Conservation (phyloP, 2,797 vertebrate genomes). For the Poeciliopsis gracilis region DNA sequence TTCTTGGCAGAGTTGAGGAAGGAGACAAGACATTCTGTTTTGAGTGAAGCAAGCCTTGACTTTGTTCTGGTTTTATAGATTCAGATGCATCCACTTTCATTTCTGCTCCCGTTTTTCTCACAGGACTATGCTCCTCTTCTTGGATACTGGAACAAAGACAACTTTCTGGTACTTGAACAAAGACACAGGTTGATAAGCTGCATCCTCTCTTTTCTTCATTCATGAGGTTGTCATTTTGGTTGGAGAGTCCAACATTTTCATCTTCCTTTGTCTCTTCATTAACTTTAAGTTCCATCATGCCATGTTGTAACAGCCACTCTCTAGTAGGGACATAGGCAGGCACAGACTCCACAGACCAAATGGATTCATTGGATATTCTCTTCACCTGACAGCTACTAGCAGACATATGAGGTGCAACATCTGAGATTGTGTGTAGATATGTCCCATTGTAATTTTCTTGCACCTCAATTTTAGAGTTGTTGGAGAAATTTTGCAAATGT, state of each 20-base stretch:
- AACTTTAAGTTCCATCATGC: slow-evolving; percentile 20
- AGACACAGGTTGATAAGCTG: slow-evolving; percentile 14
- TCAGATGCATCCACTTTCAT: not conserved
- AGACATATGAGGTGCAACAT: slow-evolving; percentile 5
- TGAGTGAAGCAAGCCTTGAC: not conserved
- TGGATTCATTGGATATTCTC: slow-evolving; percentile 56
- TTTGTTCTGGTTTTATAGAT: too few relatives aligned
- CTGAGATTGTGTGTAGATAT: not conserved
- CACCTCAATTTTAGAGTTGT: not conserved
- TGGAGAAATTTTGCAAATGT: not conserved
- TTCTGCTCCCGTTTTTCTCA: not conserved
- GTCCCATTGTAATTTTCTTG: slow-evolving; percentile 5
- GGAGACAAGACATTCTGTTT: not conserved
- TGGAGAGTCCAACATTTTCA: not conserved
- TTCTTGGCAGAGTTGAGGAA: not conserved
- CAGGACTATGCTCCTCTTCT: not conserved
- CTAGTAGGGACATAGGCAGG: slow-evolving; percentile 50
- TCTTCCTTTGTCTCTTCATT: slow-evolving; percentile 33
- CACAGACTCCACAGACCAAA: slow-evolving; percentile 76
- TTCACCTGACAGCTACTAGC: not conserved
- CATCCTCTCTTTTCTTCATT: not conserved
- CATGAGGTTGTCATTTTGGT: not conserved
- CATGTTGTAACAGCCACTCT: slow-evolving; percentile 54
- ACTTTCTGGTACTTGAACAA: slow-evolving; percentile 27
- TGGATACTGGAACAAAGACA: slow-evolving; percentile 27